Conservation (phyloP, 1,140 invertebrate genomes). For the Lepidotrigona ventralis region DNA sequence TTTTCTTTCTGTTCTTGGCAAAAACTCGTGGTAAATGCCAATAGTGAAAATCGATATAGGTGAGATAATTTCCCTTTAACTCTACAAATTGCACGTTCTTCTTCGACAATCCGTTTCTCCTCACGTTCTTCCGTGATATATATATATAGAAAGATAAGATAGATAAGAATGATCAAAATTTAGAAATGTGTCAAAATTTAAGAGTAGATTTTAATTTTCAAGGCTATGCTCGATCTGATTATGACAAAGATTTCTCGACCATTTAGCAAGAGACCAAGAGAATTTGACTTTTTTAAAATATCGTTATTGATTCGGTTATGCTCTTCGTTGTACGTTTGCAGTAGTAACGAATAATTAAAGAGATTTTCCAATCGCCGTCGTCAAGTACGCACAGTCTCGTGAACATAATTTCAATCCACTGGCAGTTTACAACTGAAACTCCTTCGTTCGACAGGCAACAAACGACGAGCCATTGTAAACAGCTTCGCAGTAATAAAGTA, state of each 20-base stretch:
- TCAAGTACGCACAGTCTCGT: neutral
- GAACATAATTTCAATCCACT: neutral
- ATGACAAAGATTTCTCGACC: too few species aligned
- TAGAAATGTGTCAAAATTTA: too few species aligned
- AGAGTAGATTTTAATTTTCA: too few species aligned
- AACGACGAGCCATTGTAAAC: neutral
- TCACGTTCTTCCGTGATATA: too few species aligned
- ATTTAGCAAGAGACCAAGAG: too few species aligned
- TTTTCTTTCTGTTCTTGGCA: conserved; percentile 37
- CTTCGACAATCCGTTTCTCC: neutral
- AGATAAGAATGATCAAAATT: neutral
- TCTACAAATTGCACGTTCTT: neutral
- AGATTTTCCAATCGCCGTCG: too few species aligned
- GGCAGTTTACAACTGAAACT: neutral
- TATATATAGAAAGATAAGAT: too few species aligned
- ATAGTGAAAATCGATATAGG: conserved; percentile 14
- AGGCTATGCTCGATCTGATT: too few species aligned
- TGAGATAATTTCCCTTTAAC: conserved; percentile 32
- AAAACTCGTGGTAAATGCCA: conserved; percentile 38
- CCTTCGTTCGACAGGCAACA: neutral
- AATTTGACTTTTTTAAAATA: too few species aligned
- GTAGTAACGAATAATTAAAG: too few species aligned
- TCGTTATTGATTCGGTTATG: too few species aligned
- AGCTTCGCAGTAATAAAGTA: neutral
- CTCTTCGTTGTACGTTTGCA: too few species aligned